phyloP scores from a whole-genome alignment of 1,140 invertebrate genomes.

The Aphaenogaster ashmeadi region DNA sequence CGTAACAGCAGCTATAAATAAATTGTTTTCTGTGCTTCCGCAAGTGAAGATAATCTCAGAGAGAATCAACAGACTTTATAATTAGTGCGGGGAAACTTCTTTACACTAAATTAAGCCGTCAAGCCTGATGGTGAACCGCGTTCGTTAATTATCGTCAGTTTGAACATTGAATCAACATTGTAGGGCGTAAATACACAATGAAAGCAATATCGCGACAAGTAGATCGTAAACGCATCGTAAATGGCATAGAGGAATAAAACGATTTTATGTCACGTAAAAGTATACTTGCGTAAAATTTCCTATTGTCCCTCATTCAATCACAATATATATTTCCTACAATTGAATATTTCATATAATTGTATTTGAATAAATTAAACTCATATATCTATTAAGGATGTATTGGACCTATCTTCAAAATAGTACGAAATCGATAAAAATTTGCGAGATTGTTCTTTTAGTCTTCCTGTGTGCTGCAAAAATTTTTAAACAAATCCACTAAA shows the following conservation, averaged over 20 bases:
- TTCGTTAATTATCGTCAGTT: slow-evolving; percentile 27
- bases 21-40: too few relatives aligned
- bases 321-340: background rate
- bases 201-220: slow-evolving; percentile 31
- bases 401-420: too few relatives aligned
- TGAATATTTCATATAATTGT: slow-evolving; percentile 20
- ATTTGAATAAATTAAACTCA: background rate
- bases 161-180: slow-evolving; percentile 31
- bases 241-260: slow-evolving; percentile 7
- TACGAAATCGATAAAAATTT: too few relatives aligned
- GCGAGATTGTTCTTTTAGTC: too few relatives aligned
- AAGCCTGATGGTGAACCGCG: background rate
- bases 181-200: background rate
- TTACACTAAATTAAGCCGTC: slow-evolving; percentile 42
- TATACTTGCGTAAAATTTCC: slow-evolving; percentile 15
- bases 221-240: slow-evolving; percentile 32
- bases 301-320: background rate
- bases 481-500: too few relatives aligned
- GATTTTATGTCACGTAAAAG: slow-evolving; percentile 20
- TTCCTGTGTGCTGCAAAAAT: too few relatives aligned
- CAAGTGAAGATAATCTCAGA: background rate
- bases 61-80: slow-evolving; percentile 40
- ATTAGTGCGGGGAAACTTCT: slow-evolving; percentile 25
- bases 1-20: slow-evolving; percentile 11
- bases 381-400: background rate